phyloP scores from a whole-genome alignment of 1,140 invertebrate genomes.

The Batillaria attramentaria region DNA sequence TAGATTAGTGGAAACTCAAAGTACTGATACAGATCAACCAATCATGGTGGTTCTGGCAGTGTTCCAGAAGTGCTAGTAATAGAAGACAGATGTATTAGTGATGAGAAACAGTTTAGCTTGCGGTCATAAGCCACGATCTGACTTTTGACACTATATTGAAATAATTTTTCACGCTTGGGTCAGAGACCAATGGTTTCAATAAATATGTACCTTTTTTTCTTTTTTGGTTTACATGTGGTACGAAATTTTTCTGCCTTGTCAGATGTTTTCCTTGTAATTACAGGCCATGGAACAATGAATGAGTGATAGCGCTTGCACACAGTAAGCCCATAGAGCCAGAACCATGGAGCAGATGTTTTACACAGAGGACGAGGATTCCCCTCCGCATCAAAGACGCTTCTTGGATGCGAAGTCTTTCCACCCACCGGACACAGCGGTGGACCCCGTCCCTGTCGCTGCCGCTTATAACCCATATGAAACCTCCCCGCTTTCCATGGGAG shows the following conservation, averaged over 20 bases:
- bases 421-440: background rate
- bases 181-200: background rate
- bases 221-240: background rate
- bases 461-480: background rate
- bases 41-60: too few relatives aligned
- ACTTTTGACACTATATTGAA: too few relatives aligned
- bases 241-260: background rate
- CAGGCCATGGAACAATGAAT: too few relatives aligned
- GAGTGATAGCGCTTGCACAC: background rate
- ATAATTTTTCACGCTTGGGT: background rate
- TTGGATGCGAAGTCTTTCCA: background rate
- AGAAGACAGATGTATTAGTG: too few relatives aligned
- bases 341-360: background rate
- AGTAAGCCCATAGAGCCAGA: background rate
- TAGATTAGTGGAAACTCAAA: too few relatives aligned
- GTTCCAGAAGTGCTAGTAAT: too few relatives aligned
- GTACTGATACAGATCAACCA: too few relatives aligned
- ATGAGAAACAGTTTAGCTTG: too few relatives aligned
- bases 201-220: background rate
- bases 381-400: background rate
- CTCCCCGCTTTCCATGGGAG: background rate
- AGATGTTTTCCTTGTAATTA: background rate
- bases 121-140: too few relatives aligned
- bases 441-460: background rate
- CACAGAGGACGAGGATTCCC: slow-evolving; percentile 4